Evolutionary conservation across 2,888 invertebrate species (phyloP), one percentile per base, ranked within the genome.

Genomic region (Sphaeridia pumilis): DNA sequence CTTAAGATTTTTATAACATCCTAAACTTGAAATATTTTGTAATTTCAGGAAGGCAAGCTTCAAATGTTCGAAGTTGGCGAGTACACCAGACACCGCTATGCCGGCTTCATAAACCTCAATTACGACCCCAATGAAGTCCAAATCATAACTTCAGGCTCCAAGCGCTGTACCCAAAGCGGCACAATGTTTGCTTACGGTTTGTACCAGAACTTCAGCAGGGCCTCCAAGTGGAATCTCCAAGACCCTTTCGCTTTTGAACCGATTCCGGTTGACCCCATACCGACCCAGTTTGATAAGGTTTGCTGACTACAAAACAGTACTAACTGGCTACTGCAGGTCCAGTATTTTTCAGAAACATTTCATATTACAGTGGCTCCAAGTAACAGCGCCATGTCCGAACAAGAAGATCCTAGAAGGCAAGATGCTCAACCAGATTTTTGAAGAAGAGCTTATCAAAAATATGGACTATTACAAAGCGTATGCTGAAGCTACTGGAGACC

Each of bases 91-190:
- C 5, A 7, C 5, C 22, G 44, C 14, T 44, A 44, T 20, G 20
- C 12, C 4, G 26, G n/a, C 7, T 44, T 44, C n/a, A 44, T 25
- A 5, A 44, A 22, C 4, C 22, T 22, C 7, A 10, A 5, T 20
- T 44, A 44, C 26, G 44, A 44, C 24, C 44, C 44, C 10, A 22
- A 20, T 44, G 44, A 44, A 7, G 7, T 44, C 22, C 14, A 44
- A 44, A 44, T 44, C 17, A 10, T 44, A 7, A 44, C 7, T 21
- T 44, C 44, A 5, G 44, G 7, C 26, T 4, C 44, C 5, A 44
- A 44, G 14, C 44, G 44, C 24, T 44, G 44, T 20, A 20, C 24
- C 10, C 44, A 44, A 44, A 44, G 44, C 24, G 44, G 44, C 26
- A 24, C 44, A 10, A 10, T 44, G 10, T 44, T 44, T 22, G 44